Conservation (phyloP, 2,113 vertebrate species). For the Pica pica region DNA sequence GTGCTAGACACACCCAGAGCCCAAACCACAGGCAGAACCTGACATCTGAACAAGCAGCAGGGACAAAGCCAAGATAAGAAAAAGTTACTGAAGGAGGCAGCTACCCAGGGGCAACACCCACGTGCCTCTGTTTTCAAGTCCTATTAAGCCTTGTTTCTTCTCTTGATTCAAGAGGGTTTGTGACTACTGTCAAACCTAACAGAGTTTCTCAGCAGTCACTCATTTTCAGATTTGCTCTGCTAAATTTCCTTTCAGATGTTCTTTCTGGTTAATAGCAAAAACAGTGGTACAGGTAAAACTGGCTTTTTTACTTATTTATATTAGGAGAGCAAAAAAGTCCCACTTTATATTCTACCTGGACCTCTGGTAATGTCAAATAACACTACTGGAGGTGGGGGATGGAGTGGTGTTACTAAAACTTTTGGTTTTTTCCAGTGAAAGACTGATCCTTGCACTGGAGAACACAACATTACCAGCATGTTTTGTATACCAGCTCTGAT, state of each 20-base stretch:
- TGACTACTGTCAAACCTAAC: not conserved
- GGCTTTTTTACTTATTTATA: not conserved
- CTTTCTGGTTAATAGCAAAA: not conserved
- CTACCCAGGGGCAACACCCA: not conserved
- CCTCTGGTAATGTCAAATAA: not conserved
- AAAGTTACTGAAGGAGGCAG: not conserved
- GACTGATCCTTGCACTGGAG: not conserved
- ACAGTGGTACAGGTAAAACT: not conserved
- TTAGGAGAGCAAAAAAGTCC: not conserved
- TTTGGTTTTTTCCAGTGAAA: not conserved
- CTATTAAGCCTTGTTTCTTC: not conserved
- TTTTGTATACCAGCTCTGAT: not conserved
- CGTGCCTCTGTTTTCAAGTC: not conserved
- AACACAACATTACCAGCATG: not conserved
- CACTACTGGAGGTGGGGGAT: not conserved
- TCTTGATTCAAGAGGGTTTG: not conserved
- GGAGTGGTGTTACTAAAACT: not conserved
- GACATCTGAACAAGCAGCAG: not conserved
- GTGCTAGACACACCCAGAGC: not conserved
- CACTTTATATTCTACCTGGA: not conserved
- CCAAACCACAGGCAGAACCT: not conserved
- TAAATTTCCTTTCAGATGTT: not conserved
- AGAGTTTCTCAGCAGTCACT: not conserved
- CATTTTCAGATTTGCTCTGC: not conserved
- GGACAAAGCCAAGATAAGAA: not conserved